A percentile compares a stretch with the other conserved stretches of the same genome.
phyloP scores from a whole-genome alignment of 1,140 invertebrate genomes.

The Geopemphigus sp. region DNA sequence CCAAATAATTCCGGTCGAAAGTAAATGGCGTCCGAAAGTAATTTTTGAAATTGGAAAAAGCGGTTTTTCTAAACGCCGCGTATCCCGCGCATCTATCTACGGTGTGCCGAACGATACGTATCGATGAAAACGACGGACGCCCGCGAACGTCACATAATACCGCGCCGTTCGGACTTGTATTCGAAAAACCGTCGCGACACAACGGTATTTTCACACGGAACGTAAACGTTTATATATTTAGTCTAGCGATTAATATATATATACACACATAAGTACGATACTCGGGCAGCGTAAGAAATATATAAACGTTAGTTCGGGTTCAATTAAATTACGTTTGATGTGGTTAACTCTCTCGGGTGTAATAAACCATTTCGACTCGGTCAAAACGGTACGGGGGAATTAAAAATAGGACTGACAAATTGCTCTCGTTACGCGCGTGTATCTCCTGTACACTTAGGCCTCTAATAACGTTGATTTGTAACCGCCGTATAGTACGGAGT shows the following conservation, averaged over 20 bases:
- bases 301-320: not conserved
- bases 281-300: too few species aligned
- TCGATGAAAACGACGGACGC: not conserved
- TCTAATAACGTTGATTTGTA: slow-evolving; percentile 39
- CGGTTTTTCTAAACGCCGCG: too few species aligned
- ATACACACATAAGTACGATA: too few species aligned
- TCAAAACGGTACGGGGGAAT: not conserved
- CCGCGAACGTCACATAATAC: not conserved
- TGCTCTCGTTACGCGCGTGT: not conserved
- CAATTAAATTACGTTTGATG: slow-evolving; percentile 19
- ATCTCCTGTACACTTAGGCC: not conserved
- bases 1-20: too few species aligned
- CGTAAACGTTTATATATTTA: not conserved
- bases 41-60: too few species aligned
- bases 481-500: not conserved
- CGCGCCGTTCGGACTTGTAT: not conserved
- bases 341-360: slow-evolving; percentile 13
- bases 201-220: not conserved
- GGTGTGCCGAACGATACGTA: too few species aligned
- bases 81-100: too few species aligned
- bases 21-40: too few species aligned
- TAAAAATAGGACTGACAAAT: slow-evolving; percentile 42
- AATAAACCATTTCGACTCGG: slow-evolving; percentile 21
- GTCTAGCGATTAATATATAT: too few species aligned
- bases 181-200: not conserved